Evolutionary conservation across 2,888 invertebrate genomes (phyloP), one percentile per base, ranked within the genome.

Genomic region (Eupithecia pulchellata): DNA sequence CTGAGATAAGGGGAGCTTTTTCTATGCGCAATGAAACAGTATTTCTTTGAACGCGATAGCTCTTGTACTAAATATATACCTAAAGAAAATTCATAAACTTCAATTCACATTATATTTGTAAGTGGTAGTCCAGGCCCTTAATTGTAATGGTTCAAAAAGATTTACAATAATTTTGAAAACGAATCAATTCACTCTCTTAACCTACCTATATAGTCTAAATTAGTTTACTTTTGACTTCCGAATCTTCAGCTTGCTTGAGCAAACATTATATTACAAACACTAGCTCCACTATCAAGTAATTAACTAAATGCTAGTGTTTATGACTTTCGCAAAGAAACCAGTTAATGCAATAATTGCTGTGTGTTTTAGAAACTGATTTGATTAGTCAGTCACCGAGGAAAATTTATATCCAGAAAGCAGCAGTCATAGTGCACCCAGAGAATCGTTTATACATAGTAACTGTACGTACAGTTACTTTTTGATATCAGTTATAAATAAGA

Each of bases 321-420:
- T 62, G 47, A 78, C 79, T 86, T 82, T 80, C 81, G 81, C 78
- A 81, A 85, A 80, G 82, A 85, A 86, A 81, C 82, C 81, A 79
- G 79, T 79, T 77, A 79, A 77, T 75, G 75, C 82, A 79, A 80
- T 82, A 80, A 78, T 72, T 71, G 57, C 68, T 68, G 67, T 72
- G 69, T 61, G 69, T 71, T 70, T 69, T 67, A 71, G 64, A 64
- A 66, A 69, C 66, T 52, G 63, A 66, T 70, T 73, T 65, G 66
- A 75, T 76, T 76, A 69, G 58, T 76, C 76, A 66, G 58, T 65
- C 63, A 69, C 58, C 69, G 60, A 65, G 60, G 52, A 62, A 65
- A 72, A 72, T 64, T n/a, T 61, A 36, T n/a, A 32, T 57, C 57
- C 57, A 57, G 57, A 17, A 29, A 11, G 52, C 20, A 52, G 52